Evolutionary conservation across 2,113 vertebrate species (phyloP), one percentile per base, ranked within the genome.

Genomic region (Chionodraco myersi): DNA sequence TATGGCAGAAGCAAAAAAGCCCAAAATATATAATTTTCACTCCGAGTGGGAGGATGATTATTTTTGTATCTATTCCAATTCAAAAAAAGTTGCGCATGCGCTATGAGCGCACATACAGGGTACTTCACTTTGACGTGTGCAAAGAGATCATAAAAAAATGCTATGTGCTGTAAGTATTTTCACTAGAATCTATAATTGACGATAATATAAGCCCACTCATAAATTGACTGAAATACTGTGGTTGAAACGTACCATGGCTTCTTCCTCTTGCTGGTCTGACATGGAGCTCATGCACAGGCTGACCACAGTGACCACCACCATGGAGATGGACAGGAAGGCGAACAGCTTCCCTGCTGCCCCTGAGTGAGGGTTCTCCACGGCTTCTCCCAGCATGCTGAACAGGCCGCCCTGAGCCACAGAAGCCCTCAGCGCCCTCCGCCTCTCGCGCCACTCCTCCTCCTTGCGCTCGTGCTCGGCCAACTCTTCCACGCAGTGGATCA

Each of bases 201-300:
- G 21, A 21, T 21, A 21, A 21, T 21, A 21, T 21, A 21, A 21
- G 1, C 21, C 21, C 21, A 21, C 21, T 21, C 21, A 21, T 21
- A 21, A 21, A 21, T 21, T 21, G 21, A 21, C 21, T 21, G 21
- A 21, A 26, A 90, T 88, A 0, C 87, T 89, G 68, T 95, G 92
- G 9, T 45, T 48, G 26, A 61, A 75, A 88, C 96, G 89, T 87
- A 99, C 98, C 96, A 93, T 93, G 82, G 93, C 96, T 74, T 97
- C 97, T 87, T 98, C 97, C 0, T 96, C 95, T 84, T 97, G 91
- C 48, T 97, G 92, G 81, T 99, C 97, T 0, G 98, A 97, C 97
- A 99, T 97, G 83, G 97, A 99, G 95, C 97, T 98, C 79, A 99
- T 94, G 60, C 98, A 99, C 86, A 99, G 94, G 93, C 97, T 99